These are phyloP conservation scores for Saguinus midas DNA, from an alignment of 2,113 vertebrate genomes.

Conservation along the genomic window DNA sequence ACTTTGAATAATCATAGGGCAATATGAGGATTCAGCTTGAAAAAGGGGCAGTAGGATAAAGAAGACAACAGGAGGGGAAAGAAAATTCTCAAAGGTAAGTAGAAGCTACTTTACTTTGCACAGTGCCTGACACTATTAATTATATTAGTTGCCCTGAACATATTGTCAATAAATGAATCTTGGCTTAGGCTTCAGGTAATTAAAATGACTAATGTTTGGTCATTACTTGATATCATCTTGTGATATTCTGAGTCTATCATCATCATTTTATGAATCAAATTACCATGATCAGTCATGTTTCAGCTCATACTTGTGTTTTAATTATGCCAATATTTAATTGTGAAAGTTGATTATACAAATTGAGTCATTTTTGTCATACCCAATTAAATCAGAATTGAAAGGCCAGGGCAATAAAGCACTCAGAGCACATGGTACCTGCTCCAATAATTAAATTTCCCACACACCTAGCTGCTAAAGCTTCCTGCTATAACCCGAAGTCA, in stretches of 20 bases:
- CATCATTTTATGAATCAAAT: not conserved
- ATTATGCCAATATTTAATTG: not conserved
- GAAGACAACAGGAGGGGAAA: not conserved
- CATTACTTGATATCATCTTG: not conserved
- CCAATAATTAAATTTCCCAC: not conserved
- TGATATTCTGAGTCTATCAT: not conserved
- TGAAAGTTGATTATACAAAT: not conserved
- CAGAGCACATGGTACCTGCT: not conserved
- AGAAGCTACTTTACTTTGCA: not conserved
- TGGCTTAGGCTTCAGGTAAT: not conserved
- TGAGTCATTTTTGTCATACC: not conserved
- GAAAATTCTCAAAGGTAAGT: conserved; percentile 1
- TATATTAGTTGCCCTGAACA: not conserved
- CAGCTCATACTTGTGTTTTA: not conserved
- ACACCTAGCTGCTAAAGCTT: not conserved
- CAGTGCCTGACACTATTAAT: not conserved
- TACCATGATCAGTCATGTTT: not conserved
- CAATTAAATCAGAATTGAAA: not conserved
- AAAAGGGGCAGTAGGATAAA: not conserved
- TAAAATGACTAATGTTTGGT: not conserved
- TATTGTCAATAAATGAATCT: not conserved
- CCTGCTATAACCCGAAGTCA: not conserved
- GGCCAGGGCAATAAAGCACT: not conserved
- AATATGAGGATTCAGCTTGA: not conserved
- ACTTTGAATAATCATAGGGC: not conserved